Evolutionary conservation across 2,888 invertebrate species (phyloP), one percentile per base, ranked within the genome.

Genomic region (Diabrotica balteata): DNA sequence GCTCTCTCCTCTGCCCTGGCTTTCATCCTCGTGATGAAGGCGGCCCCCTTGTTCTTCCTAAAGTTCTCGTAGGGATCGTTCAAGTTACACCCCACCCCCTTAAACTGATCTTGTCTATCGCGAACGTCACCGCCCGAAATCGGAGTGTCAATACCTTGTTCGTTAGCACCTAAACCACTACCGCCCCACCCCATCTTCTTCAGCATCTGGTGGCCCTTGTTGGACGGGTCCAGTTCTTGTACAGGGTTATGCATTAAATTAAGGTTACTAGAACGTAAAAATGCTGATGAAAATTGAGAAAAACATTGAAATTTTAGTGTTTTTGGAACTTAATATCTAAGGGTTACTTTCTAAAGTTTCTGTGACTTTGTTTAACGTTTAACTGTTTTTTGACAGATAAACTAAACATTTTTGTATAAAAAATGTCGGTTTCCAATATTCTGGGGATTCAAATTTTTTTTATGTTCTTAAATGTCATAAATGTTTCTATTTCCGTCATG

Each of bases 151-250:
- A 97, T 97, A 69, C 98, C 98, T 84, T 98, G 97, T 72, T 97
- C 98, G 68, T 96, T 90, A 0, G 94, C 93, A 17, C 98, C 98
- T 8, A 99, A 87, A 8, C 98, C 98, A 51, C 91, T 91, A 50
- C 98, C 98, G 69, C 93, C 91, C 98, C 98, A 99, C 4, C 98
- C 98, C 98, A 99, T 98, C 87, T 97, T 97, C 84, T 93, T 93
- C 70, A 98, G 87, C 86, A 99, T 89, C 85, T 97, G 97, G 85
- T 98, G 98, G 0, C 98, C 98, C 82, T 97, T 97, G 85, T 98
- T 98, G 70, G 91, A 91, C 67, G 95, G 90, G 80, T 96, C 96
- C 68, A 94, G 85, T 72, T 93, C 93, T 74, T 91, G 79, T 11
- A 73, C 62, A 8, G 77, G 75, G 59, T 67, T 72, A 50, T 77